Base-by-base conservation (phyloP, 2,113 vertebrate species). In the Xenus cinereus region DNA sequence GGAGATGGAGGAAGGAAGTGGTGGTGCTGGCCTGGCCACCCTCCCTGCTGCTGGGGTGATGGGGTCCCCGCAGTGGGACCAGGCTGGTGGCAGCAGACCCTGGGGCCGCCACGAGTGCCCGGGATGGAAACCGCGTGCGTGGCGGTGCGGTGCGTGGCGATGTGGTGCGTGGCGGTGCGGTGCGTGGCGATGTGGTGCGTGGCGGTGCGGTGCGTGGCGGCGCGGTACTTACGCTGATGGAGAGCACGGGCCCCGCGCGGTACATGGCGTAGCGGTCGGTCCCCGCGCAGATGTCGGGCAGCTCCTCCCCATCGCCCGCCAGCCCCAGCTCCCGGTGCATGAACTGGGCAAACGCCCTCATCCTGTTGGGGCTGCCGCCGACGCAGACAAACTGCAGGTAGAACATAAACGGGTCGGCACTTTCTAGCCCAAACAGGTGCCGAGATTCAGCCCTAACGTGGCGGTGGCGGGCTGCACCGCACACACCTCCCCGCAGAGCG, bases 251-350 rank as follows among this genome's bases (percentile, higher is more conserved):
- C n/a, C 99, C 98, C 1, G 96, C 97, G 97, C 98, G 99, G 95
- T 98, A 99, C 99, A 98, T 99, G 90, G 97, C 98, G 12, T 98
- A 99, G 50, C 98, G 98, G 80, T 99, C 99, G 0, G 98, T 99
- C 24, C 98, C 98, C 6, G 98, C 98, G 53, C 98, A 99, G 93
- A 98, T 98, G 74, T 99, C 98, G 8, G 37, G 81, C 67, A 98
- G 54, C 41, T 98, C 98, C 30, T 98, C 96, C 13, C 74, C 92
- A 45, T 95, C 87, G 4, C 97, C 98, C 2, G 95, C 67, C 75
- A 98, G 73, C 7, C 97, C 93, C 84, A 99, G 98, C 96, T 99
- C 98, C 94, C 97, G 96, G 66, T 97, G 98, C 84, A 99, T 98
- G 78, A 99, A 98, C 96, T 98, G 96, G 24, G 99, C 98, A 43